A percentile compares a stretch with the other conserved stretches of the same genome.
These are phyloP conservation scores for Furcifer pardalis DNA, from an alignment of 2,797 vertebrate genomes.

Conservation along the genomic window DNA sequence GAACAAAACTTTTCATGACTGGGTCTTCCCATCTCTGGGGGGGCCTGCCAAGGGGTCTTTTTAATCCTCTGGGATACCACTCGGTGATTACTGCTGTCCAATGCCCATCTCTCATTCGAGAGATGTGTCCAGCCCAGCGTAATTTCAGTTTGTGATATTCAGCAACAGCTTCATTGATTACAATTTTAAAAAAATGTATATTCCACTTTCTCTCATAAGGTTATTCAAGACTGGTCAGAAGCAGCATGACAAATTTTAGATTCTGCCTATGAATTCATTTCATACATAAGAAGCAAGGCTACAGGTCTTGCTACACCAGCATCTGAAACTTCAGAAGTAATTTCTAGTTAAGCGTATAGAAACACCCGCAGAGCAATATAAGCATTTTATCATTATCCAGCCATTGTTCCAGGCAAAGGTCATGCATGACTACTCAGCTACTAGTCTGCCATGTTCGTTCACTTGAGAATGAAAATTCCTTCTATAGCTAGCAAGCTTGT, in stretches of 20 bases:
- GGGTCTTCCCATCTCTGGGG: too few relatives aligned
- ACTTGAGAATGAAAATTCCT: constrained; percentile 7
- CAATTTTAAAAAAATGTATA: background rate
- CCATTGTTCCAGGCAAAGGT: background rate
- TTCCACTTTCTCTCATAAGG: background rate
- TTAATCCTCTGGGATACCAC: too few relatives aligned
- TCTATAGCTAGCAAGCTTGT: background rate
- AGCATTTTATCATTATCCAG: constrained; percentile 24
- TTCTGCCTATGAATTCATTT: background rate
- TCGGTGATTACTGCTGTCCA: too few relatives aligned
- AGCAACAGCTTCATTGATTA: too few relatives aligned
- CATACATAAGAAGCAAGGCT: constrained; percentile 2
- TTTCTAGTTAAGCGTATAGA: constrained; percentile 4
- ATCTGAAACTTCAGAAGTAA: constrained; percentile 27
- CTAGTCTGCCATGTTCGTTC: constrained; percentile 16
- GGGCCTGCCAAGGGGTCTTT: too few relatives aligned
- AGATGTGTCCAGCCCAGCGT: too few relatives aligned
- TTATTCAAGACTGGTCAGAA: background rate
- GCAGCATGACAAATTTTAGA: background rate
- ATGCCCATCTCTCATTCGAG: too few relatives aligned
- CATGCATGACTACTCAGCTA: constrained; percentile 15
- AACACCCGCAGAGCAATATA: background rate
- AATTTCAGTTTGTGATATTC: too few relatives aligned
- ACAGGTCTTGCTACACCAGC: background rate
- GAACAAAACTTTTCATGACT: too few relatives aligned